phyloP scores from a whole-genome alignment of 2,797 vertebrate genomes.

The Phrynocephalus vlangalii region DNA sequence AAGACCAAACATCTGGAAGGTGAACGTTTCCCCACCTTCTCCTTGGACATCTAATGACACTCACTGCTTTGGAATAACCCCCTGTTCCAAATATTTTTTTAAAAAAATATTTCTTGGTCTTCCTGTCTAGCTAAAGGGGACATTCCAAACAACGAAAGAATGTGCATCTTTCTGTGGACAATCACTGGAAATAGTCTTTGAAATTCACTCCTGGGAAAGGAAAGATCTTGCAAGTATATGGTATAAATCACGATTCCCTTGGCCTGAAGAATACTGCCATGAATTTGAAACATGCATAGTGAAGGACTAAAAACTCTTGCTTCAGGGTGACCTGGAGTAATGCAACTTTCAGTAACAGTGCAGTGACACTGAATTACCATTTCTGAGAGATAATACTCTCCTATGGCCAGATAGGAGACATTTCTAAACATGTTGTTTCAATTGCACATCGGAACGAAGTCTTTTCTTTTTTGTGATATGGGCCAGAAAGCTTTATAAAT shows the following conservation, averaged over 20 bases:
- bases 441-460: slow-evolving; percentile 10
- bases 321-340: slow-evolving; percentile 38
- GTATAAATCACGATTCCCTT: not conserved
- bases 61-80: not conserved
- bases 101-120: not conserved
- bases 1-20: not conserved
- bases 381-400: slow-evolving; percentile 15
- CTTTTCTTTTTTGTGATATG: slow-evolving; percentile 17
- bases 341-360: slow-evolving; percentile 17
- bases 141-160: not conserved
- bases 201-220: not conserved
- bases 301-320: slow-evolving; percentile 35
- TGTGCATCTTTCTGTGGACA: not conserved
- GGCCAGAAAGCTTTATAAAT: not conserved
- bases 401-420: not conserved
- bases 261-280: slow-evolving; percentile 7
- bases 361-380: slow-evolving; percentile 33
- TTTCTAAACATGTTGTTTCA: slow-evolving; percentile 28
- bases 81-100: too few relatives aligned
- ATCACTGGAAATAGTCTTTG: not conserved
- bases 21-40: not conserved
- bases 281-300: slow-evolving; percentile 32
- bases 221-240: not conserved
- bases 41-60: not conserved
- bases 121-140: not conserved